These are phyloP conservation scores for Echinometra lucunter DNA, from an alignment of 53 echinoderm and acorn worm genomes.

Conservation along the genomic window DNA sequence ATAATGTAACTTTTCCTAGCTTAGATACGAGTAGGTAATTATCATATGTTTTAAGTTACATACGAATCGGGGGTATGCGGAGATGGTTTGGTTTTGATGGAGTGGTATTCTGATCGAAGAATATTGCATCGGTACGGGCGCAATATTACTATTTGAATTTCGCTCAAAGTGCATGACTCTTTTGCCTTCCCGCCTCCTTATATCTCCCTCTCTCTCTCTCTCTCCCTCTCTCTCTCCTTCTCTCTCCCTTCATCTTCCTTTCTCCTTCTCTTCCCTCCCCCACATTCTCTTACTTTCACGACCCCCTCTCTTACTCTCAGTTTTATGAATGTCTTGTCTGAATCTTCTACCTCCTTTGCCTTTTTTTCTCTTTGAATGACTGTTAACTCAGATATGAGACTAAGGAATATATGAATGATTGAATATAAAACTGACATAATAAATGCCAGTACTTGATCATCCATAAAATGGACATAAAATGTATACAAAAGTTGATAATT, in stretches of 20 bases:
- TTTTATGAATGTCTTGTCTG: too few species aligned
- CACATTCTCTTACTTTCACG: too few species aligned
- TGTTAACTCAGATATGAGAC: too few species aligned
- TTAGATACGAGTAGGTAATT: neutral
- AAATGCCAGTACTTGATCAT: too few species aligned
- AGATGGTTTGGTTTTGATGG: neutral
- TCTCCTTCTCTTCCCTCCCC: neutral
- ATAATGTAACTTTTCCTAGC: too few species aligned
- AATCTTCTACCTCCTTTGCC: neutral
- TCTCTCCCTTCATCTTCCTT: neutral
- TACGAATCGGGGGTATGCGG: neutral
- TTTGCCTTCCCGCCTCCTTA: neutral
- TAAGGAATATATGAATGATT: too few species aligned
- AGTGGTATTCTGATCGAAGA: slow-evolving; percentile 4
- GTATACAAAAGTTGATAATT: too few species aligned
- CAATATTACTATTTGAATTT: slow-evolving; percentile 48
- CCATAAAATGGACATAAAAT: too few species aligned
- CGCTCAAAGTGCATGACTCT: slow-evolving; percentile 39
- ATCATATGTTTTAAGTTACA: neutral
- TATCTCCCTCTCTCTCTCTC: neutral
- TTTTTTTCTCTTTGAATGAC: neutral
- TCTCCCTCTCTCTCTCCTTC: neutral
- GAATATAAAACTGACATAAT: too few species aligned
- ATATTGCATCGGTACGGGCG: neutral
- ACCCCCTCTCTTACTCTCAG: neutral